Evolutionary conservation across 2,113 vertebrate species (phyloP).

Genomic region (Neodontobutis hainanensis): DNA sequence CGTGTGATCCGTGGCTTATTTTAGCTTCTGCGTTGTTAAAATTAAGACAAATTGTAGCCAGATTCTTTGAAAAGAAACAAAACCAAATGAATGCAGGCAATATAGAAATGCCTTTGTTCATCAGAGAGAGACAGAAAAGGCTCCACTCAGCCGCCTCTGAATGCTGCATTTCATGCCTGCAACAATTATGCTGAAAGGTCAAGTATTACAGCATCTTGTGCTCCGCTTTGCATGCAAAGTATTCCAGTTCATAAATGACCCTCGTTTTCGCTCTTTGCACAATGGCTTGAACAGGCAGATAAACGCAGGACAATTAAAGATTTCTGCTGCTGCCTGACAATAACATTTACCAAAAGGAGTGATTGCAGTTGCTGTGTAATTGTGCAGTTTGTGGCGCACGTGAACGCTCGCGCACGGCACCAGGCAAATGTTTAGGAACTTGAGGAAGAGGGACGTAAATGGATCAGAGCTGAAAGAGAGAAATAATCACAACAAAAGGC

Average conservation of each 20-base stretch:
- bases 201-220: conserved; percentile 99
- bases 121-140: conserved; percentile 80
- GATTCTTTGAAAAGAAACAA: conserved; percentile 85
- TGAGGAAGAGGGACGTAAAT: conserved; percentile 18
- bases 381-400: conserved; percentile 82
- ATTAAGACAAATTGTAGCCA: conserved; percentile 89
- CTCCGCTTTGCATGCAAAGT: conserved; percentile 99
- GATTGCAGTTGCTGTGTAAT: conserved; percentile 96
- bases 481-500: not conserved
- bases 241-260: conserved; percentile 98
- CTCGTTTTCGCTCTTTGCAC: conserved; percentile 92
- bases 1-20: conserved; percentile 66
- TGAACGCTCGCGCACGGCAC: conserved; percentile 53
- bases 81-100: conserved; percentile 80
- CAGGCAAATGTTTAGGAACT: conserved; percentile 57
- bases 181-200: conserved; percentile 99
- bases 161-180: conserved; percentile 96
- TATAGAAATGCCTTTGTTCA: conserved; percentile 93
- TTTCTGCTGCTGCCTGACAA: conserved; percentile 90
- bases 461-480: conserved; percentile 7
- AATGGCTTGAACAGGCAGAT: conserved; percentile 95
- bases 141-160: conserved; percentile 92
- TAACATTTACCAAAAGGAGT: conserved; percentile 93
- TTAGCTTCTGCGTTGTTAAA: conserved; percentile 72
- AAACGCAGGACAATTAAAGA: conserved; percentile 98